phyloP scores from a whole-genome alignment of 2,888 invertebrate species.

The Marasmarcha lunaedactyla region DNA sequence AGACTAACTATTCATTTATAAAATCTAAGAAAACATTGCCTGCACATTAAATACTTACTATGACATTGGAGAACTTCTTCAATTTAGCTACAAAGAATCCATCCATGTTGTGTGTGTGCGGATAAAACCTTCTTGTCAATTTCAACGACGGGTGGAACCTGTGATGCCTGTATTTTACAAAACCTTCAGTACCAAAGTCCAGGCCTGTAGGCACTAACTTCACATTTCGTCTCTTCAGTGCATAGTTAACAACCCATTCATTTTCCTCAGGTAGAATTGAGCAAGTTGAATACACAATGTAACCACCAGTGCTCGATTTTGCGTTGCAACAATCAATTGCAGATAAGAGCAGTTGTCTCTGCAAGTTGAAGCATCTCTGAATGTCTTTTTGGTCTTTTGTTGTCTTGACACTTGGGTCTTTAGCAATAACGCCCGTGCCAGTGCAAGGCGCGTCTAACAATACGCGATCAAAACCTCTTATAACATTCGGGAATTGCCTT shows the following conservation, averaged over 20 bases:
- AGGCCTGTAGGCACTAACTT: conserved; percentile 94
- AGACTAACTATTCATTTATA: too few species aligned
- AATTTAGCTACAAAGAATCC: conserved; percentile 99
- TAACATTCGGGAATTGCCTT: conserved; percentile 82
- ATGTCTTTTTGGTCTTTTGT: conserved; percentile 91
- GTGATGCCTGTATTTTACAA: conserved; percentile 85
- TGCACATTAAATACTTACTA: conserved; percentile 56
- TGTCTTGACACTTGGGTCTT: conserved; percentile 96
- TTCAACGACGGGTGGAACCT: conserved; percentile 93
- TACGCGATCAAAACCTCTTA: conserved; percentile 95
- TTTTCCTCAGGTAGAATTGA: conserved; percentile 98
- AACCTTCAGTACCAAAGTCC: conserved; percentile 96
- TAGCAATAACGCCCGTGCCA: conserved; percentile 97
- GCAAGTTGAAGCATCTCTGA: conserved; percentile 91
- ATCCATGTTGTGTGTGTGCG: conserved; percentile 99
- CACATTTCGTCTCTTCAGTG: conserved; percentile 91
- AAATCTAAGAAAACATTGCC: too few species aligned
- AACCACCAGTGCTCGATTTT: conserved; percentile 92
- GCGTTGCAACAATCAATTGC: conserved; percentile 98
- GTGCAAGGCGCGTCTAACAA: conserved; percentile 98
- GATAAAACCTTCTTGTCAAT: conserved; percentile 92
- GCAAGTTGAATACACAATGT: conserved; percentile 98
- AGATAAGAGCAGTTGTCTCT: conserved; percentile 90
- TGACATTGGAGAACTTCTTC: conserved; percentile 92
- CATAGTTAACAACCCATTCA: conserved; percentile 97